A percentile compares a stretch with the other conserved stretches of the same genome.
Conservation (phyloP, 2,888 invertebrate genomes). For the Pyrrhia umbra region DNA sequence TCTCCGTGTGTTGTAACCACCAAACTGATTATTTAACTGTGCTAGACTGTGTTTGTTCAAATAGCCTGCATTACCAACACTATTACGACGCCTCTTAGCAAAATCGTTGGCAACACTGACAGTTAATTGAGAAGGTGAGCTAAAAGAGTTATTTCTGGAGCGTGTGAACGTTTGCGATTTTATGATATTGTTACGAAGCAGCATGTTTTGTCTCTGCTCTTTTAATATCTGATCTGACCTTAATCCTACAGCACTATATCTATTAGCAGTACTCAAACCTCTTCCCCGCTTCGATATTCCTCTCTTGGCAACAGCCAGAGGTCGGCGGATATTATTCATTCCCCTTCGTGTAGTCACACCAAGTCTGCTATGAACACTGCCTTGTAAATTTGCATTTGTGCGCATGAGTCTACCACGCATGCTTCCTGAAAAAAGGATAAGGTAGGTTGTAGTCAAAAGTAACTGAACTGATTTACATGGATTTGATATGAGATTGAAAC, state of each 20-base stretch:
- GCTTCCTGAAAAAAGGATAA: constrained; percentile 71
- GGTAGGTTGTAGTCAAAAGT: too few species aligned
- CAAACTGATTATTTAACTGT: constrained; percentile 81
- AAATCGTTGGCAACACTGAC: constrained; percentile 88
- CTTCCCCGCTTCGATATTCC: constrained; percentile 86
- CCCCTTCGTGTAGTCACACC: constrained; percentile 80
- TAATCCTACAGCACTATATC: constrained; percentile 82
- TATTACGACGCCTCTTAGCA: constrained; percentile 81
- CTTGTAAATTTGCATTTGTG: constrained; percentile 76
- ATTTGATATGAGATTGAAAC: too few species aligned
- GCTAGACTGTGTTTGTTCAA: constrained; percentile 82
- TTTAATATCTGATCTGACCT: constrained; percentile 86
- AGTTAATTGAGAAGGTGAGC: constrained; percentile 80
- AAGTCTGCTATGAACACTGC: constrained; percentile 80
- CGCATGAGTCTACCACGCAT: constrained; percentile 74
- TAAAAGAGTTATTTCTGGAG: constrained; percentile 84
- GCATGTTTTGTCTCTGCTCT: constrained; percentile 77
- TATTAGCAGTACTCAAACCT: constrained; percentile 79
- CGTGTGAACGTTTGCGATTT: constrained; percentile 86
- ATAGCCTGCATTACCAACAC: constrained; percentile 82
- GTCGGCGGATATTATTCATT: constrained; percentile 72
- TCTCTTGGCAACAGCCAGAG: constrained; percentile 82
- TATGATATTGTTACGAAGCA: constrained; percentile 78
- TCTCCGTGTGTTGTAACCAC: constrained; percentile 76
- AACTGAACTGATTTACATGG: too few species aligned